A percentile compares a stretch with the other conserved stretches of the same genome.
These are phyloP conservation scores for Leucoraja erinaceus DNA, from an alignment of 2,113 vertebrate species.

Conservation along the genomic window DNA sequence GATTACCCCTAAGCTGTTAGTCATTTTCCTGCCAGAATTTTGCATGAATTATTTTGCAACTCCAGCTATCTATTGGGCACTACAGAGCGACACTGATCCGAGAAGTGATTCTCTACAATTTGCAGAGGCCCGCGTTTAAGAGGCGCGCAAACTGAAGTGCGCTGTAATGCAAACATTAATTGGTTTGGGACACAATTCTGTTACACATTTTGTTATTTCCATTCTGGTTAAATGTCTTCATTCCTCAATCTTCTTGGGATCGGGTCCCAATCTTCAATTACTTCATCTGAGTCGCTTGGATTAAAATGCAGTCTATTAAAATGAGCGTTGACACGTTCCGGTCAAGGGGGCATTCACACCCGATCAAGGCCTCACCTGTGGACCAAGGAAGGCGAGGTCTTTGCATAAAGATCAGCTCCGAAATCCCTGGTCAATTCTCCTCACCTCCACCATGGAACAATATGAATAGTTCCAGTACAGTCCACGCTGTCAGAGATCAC, in stretches of 20 bases:
- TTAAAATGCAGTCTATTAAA: not conserved
- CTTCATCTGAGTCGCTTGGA: not conserved
- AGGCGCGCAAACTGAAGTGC: not conserved
- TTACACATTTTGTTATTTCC: not conserved
- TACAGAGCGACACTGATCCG: not conserved
- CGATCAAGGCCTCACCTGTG: not conserved
- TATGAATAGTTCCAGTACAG: not conserved
- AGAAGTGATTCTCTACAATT: constrained; percentile 20
- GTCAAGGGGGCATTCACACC: not conserved
- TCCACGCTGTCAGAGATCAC: not conserved
- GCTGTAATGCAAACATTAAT: not conserved
- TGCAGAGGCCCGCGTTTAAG: not conserved
- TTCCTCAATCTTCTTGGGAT: not conserved
- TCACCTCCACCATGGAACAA: not conserved
- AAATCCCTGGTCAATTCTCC: not conserved
- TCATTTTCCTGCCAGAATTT: constrained; percentile 12
- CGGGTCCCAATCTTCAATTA: not conserved
- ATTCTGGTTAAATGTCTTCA: not conserved
- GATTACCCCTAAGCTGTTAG: constrained; percentile 23
- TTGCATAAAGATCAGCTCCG: not conserved
- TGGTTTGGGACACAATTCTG: not conserved
- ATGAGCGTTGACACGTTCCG: not conserved
- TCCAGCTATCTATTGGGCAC: constrained; percentile 1
- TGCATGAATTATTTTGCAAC: constrained; percentile 17
- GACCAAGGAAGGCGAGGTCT: not conserved